phyloP scores from a whole-genome alignment of 2,113 vertebrate species.

The Capreolus pygargus region DNA sequence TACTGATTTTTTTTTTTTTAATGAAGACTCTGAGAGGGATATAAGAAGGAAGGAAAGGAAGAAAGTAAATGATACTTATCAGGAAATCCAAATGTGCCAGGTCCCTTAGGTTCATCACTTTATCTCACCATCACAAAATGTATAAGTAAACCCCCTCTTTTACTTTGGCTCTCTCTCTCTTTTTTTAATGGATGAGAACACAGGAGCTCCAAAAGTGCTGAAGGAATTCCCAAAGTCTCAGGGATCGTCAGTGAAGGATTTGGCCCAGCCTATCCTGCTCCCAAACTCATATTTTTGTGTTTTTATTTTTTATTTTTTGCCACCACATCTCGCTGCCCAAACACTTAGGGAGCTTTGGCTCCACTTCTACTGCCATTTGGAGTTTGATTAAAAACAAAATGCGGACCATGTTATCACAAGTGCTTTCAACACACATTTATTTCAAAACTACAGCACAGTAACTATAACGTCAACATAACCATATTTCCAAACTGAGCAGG shows the following conservation, averaged over 20 bases:
- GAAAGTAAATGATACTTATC: not conserved
- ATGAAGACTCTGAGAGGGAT: not conserved
- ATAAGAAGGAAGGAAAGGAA: not conserved
- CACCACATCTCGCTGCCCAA: slow-evolving; percentile 25
- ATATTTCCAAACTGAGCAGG: slow-evolving; percentile 38
- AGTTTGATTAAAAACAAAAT: slow-evolving; percentile 73
- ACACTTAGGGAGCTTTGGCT: slow-evolving; percentile 43
- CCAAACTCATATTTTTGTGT: not conserved
- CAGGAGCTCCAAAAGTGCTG: not conserved
- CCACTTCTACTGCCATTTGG: slow-evolving; percentile 58
- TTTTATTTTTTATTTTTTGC: not conserved
- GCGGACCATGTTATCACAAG: slow-evolving; percentile 31
- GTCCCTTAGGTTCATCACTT: not conserved
- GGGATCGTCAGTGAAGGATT: not conserved
- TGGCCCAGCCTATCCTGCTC: not conserved
- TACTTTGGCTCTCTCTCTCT: not conserved
- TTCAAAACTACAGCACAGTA: slow-evolving; percentile 62
- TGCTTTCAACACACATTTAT: slow-evolving; percentile 58
- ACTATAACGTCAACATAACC: slow-evolving; percentile 25
- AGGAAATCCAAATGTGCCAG: not conserved
- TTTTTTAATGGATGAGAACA: not conserved
- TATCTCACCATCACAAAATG: not conserved
- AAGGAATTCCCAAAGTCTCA: not conserved
- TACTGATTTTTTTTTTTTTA: not conserved
- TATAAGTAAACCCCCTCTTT: not conserved